A percentile compares a stretch with the other conserved stretches of the same genome.
Evolutionary conservation across 2,888 invertebrate genomes (phyloP).

Genomic region (Patella depressa): DNA sequence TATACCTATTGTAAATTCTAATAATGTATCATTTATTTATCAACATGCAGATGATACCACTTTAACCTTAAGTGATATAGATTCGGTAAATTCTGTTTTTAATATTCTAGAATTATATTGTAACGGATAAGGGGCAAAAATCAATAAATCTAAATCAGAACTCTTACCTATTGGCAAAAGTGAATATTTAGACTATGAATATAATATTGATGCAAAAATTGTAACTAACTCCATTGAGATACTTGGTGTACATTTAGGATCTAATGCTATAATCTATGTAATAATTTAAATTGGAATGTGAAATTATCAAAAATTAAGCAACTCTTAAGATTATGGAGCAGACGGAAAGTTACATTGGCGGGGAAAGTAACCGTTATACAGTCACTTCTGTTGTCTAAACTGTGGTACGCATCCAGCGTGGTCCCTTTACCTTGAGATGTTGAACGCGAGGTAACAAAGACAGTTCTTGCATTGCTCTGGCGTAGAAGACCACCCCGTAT

Average conservation of each 20-base stretch:
- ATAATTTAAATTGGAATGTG: background rate
- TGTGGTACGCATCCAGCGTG: background rate
- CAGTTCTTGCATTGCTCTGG: background rate
- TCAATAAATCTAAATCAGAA: background rate
- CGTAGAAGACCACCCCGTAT: background rate
- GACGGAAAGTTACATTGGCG: background rate
- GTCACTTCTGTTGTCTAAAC: background rate
- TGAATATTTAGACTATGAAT: background rate
- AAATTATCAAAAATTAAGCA: background rate
- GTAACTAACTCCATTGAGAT: background rate
- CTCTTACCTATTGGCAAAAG: background rate
- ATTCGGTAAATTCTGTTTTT: background rate
- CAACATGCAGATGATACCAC: background rate
- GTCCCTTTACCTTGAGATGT: background rate
- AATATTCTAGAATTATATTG: background rate
- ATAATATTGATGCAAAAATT: background rate
- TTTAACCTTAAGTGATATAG: background rate
- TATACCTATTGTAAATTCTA: background rate
- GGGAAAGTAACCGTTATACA: background rate
- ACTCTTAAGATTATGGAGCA: background rate
- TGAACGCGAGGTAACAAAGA: background rate
- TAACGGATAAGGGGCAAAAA: background rate
- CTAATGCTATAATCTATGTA: background rate
- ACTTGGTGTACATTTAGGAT: background rate
- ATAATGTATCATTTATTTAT: background rate